Percentiles rank a stretch among this genome's conserved stretches.
phyloP scores from a whole-genome alignment of 1,140 invertebrate species.

The Papilio polyxenes region DNA sequence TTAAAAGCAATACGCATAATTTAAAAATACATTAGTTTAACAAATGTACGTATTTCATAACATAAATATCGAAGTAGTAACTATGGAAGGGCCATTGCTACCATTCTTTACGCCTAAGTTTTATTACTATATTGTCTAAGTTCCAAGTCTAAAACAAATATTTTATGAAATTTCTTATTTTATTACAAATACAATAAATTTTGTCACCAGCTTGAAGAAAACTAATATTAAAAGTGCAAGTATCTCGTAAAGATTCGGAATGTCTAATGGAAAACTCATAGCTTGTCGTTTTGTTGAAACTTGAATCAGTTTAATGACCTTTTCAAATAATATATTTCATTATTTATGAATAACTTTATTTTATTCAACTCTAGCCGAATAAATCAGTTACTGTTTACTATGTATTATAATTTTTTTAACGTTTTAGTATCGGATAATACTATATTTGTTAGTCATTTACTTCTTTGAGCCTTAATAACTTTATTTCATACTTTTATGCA shows the following conservation, averaged over 20 bases:
- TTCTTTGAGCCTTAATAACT: too few species aligned
- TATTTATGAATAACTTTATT: background rate
- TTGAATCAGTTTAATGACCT: slow-evolving; percentile 2
- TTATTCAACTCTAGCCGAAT: background rate
- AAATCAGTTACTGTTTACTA: background rate
- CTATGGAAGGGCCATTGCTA: too few species aligned
- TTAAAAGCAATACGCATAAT: too few species aligned
- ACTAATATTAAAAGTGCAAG: slow-evolving; percentile 24
- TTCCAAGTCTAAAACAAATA: background rate
- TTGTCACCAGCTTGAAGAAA: slow-evolving; percentile 18
- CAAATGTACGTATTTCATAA: too few species aligned
- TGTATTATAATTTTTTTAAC: too few species aligned
- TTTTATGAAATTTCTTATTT: slow-evolving; percentile 1
- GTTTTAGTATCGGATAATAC: too few species aligned
- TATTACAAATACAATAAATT: slow-evolving; percentile 22
- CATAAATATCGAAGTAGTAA: too few species aligned
- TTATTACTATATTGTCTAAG: background rate
- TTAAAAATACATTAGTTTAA: too few species aligned
- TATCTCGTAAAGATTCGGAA: slow-evolving; percentile 20
- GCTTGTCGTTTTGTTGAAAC: background rate
- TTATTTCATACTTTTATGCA: too few species aligned
- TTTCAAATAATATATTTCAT: background rate
- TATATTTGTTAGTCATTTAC: too few species aligned
- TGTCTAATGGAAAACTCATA: slow-evolving; percentile 16
- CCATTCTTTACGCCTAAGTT: too few species aligned